phyloP scores from a whole-genome alignment of 2,113 vertebrate species.

The Alligator sinensis region DNA sequence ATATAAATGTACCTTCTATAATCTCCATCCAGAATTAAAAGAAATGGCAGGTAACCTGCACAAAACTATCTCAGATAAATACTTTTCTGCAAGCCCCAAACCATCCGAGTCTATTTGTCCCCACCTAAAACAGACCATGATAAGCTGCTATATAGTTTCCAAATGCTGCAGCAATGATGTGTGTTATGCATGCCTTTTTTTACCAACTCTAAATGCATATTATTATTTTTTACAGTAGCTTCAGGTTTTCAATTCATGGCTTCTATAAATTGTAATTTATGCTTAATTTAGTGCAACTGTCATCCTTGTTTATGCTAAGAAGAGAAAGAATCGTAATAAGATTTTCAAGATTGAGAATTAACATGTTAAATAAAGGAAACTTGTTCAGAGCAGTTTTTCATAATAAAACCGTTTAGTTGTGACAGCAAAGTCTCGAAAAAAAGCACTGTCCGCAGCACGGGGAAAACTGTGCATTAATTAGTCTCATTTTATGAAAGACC shows the following conservation, averaged over 20 bases:
- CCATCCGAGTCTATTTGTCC: conserved; percentile 42
- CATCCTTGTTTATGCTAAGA: not conserved
- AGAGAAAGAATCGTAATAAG: not conserved
- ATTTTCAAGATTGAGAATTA: not conserved
- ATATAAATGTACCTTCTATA: not conserved
- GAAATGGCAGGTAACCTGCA: conserved; percentile 13
- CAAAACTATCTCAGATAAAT: conserved; percentile 28
- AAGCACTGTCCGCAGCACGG: not conserved
- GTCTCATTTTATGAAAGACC: not conserved
- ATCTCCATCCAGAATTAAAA: conserved; percentile 63
- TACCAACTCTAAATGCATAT: not conserved
- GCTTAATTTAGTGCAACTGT: conserved; percentile 2
- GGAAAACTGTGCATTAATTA: not conserved
- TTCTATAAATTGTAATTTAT: not conserved
- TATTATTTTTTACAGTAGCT: conserved; percentile 5
- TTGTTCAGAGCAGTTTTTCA: not conserved
- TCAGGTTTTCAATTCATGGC: not conserved
- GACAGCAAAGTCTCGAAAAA: not conserved
- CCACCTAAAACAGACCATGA: not conserved
- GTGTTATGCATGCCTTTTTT: not conserved
- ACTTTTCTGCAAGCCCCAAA: conserved; percentile 11
- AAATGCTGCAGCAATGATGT: not conserved
- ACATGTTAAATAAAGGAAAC: not conserved
- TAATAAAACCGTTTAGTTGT: not conserved
- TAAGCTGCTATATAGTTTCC: not conserved